phyloP scores from a whole-genome alignment of 1,140 invertebrate genomes.

The Drosophila orena region DNA sequence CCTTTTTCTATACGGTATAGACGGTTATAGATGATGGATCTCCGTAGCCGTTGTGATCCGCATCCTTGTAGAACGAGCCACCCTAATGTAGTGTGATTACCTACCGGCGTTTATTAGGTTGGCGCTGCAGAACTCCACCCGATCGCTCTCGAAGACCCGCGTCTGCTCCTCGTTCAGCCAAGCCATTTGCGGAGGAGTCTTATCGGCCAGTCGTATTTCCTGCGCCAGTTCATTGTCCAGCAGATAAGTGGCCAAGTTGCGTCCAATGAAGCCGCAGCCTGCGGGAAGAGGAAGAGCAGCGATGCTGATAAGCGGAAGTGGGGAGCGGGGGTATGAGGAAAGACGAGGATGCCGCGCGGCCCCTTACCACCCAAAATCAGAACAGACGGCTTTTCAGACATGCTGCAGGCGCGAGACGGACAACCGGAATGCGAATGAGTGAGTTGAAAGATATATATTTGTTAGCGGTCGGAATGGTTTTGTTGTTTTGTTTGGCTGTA shows the following conservation, averaged over 20 bases:
- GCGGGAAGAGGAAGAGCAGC: conserved; percentile 10
- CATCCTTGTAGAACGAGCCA: conserved; percentile 5
- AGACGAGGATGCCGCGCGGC: neutral
- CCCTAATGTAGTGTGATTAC: conserved; percentile 53
- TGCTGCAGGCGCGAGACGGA: conserved; percentile 53
- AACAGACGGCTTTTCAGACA: conserved; percentile 82
- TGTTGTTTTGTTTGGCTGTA: conserved; percentile 39
- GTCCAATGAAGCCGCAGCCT: conserved; percentile 96
- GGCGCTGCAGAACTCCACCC: conserved; percentile 95
- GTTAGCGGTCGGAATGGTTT: conserved; percentile 12
- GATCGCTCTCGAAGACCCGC: conserved; percentile 89
- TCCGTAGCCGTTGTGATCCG: too few species aligned
- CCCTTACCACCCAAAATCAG: conserved; percentile 83
- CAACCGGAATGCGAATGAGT: conserved; percentile 40
- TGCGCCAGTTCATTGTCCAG: conserved; percentile 91
- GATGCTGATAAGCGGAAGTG: conserved; percentile 30
- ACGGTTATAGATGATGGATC: too few species aligned
- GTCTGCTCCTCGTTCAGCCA: conserved; percentile 93
- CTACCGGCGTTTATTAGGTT: conserved; percentile 95
- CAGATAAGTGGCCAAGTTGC: conserved; percentile 93
- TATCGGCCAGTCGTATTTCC: conserved; percentile 93
- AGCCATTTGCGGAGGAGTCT: conserved; percentile 95
- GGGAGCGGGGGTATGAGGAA: neutral
- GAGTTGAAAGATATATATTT: conserved; percentile 32
- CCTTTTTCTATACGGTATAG: too few species aligned